These are phyloP conservation scores for Menidia beryllina DNA, from an alignment of 2,113 vertebrate species.

Conservation along the genomic window DNA sequence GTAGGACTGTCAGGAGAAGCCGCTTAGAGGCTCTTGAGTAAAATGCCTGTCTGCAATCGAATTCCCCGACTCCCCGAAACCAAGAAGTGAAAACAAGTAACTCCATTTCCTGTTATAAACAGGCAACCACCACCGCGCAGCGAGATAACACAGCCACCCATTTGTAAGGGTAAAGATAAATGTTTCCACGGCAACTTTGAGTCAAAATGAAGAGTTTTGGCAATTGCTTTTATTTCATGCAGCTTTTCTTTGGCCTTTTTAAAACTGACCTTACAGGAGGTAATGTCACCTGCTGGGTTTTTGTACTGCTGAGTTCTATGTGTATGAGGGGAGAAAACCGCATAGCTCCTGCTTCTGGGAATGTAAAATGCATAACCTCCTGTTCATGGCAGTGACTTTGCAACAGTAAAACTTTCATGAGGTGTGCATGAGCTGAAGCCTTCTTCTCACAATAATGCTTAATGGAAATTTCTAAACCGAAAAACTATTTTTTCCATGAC, in stretches of 20 bases:
- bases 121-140: not conserved
- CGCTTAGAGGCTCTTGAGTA: slow-evolving; percentile 49
- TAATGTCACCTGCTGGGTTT: slow-evolving; percentile 4
- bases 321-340: not conserved
- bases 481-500: not conserved
- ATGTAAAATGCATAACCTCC: slow-evolving; percentile 35
- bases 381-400: slow-evolving; percentile 26
- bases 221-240: slow-evolving; percentile 3
- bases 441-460: not conserved
- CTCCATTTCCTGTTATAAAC: slow-evolving; percentile 19
- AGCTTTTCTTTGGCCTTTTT: slow-evolving; percentile 15
- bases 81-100: slow-evolving; percentile 19
- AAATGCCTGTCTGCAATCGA: slow-evolving; percentile 71
- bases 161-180: not conserved
- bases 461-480: not conserved
- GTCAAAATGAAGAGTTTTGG: not conserved
- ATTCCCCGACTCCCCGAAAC: slow-evolving; percentile 50
- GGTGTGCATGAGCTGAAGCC: not conserved
- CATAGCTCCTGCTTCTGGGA: slow-evolving; percentile 13
- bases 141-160: not conserved
- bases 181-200: not conserved
- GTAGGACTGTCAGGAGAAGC: slow-evolving; percentile 59
- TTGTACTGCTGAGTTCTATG: slow-evolving; percentile 1
- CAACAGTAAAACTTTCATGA: slow-evolving; percentile 5
- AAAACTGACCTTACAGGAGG: not conserved